These are phyloP conservation scores for Oncorhynchus kisutch DNA, from an alignment of 2,113 vertebrate species.

Conservation along the genomic window DNA sequence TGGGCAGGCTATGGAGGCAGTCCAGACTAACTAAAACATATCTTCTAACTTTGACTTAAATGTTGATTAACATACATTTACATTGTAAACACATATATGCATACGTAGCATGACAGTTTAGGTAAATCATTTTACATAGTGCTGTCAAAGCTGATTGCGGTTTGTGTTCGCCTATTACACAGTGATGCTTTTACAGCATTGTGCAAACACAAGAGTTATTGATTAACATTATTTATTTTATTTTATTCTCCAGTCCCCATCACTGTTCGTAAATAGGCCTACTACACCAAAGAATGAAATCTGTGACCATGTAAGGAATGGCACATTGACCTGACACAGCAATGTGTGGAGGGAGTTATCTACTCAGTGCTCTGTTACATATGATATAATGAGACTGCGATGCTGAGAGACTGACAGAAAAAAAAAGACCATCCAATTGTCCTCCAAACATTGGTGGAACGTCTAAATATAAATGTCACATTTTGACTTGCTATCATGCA, in stretches of 20 bases:
- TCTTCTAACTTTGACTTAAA: neutral
- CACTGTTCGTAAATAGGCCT: slow-evolving; percentile 22
- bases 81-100: neutral
- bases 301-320: slow-evolving; percentile 66
- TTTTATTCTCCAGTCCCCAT: slow-evolving; percentile 33
- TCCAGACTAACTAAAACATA: neutral
- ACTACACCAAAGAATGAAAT: slow-evolving; percentile 59
- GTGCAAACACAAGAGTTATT: neutral
- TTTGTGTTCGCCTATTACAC: neutral
- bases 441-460: slow-evolving; percentile 72
- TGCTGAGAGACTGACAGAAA: slow-evolving; percentile 69
- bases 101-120: too few relatives aligned
- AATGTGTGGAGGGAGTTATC: slow-evolving; percentile 65
- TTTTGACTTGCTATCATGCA: slow-evolving; percentile 74
- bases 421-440: slow-evolving; percentile 70
- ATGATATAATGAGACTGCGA: slow-evolving; percentile 74
- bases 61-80: neutral
- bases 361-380: slow-evolving; percentile 72
- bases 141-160: neutral
- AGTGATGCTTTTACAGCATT: neutral
- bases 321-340: slow-evolving; percentile 73
- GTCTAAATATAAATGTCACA: slow-evolving; percentile 77
- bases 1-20: neutral
- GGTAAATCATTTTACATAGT: too few relatives aligned
- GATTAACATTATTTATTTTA: slow-evolving; percentile 9